These are phyloP conservation scores for Schrankia costaestrigalis DNA, from an alignment of 2,888 invertebrate species.

Conservation along the genomic window DNA sequence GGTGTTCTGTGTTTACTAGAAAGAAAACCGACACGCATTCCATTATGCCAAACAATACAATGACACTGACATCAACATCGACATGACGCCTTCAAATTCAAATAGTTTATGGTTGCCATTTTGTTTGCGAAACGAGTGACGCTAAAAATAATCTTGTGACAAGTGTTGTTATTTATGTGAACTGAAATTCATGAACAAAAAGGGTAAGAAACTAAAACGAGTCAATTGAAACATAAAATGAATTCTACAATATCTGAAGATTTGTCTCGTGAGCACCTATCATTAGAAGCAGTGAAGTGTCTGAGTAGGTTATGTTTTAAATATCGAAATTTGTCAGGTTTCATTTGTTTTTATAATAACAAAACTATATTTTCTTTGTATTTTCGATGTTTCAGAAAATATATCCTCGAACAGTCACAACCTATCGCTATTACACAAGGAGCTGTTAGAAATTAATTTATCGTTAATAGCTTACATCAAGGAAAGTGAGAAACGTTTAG, in stretches of 20 bases:
- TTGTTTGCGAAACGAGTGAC: conserved; percentile 39
- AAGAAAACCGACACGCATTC: too few relatives aligned
- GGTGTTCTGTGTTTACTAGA: too few relatives aligned
- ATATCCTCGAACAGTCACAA: conserved; percentile 59
- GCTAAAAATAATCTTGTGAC: too few relatives aligned
- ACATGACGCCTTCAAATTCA: too few relatives aligned
- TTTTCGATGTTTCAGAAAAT: conserved; percentile 55
- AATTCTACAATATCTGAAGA: conserved; percentile 70
- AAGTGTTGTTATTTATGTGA: background rate
- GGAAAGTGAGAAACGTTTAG: conserved; percentile 61
- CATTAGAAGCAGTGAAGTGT: conserved; percentile 61
- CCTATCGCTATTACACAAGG: conserved; percentile 57
- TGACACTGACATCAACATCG: too few relatives aligned
- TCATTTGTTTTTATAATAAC: conserved; percentile 50
- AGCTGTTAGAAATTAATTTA: conserved; percentile 72
- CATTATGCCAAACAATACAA: too few relatives aligned
- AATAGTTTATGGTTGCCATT: too few relatives aligned
- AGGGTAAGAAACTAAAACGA: conserved; percentile 39
- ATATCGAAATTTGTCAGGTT: conserved; percentile 52
- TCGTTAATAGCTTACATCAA: conserved; percentile 66
- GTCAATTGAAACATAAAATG: conserved; percentile 58
- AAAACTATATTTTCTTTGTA: conserved; percentile 3
- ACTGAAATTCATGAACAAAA: conserved; percentile 2
- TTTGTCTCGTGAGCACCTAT: conserved; percentile 61
- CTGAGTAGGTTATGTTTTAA: conserved; percentile 72